Percentiles rank a stretch among this genome's conserved stretches.
Evolutionary conservation across 2,888 invertebrate genomes (phyloP).

Genomic region (Frankliniella intonsa): DNA sequence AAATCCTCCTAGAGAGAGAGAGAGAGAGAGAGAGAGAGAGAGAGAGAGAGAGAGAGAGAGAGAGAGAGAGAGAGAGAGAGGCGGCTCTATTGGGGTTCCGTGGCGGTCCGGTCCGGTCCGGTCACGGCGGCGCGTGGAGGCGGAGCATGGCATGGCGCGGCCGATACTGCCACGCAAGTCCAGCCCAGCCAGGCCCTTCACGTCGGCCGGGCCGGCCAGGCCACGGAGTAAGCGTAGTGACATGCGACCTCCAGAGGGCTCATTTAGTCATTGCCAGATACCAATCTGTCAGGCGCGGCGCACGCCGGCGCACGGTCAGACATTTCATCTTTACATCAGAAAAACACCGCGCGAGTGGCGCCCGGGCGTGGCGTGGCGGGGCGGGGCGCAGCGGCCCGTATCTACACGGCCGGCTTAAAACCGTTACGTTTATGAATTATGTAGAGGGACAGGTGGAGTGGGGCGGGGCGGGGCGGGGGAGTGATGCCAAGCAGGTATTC

Average conservation of each 20-base stretch:
- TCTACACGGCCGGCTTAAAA: conserved; percentile 2
- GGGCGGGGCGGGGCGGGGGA: neutral
- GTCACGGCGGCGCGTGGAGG: no score
- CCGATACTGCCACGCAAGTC: neutral
- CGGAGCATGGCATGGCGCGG: no score
- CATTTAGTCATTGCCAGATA: conserved; percentile 24
- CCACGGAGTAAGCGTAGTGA: neutral
- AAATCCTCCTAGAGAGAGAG: no score
- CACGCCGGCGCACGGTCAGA: neutral
- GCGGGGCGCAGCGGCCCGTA: neutral
- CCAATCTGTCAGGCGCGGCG: conserved; percentile 13
- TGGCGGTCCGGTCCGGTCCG: no score
- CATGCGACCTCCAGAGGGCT: neutral
- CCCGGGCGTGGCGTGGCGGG: neutral
- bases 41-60: no score
- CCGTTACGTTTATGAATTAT: conserved; percentile 21
- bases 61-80: no score
- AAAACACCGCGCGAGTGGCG: neutral
- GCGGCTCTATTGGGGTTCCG: no score
- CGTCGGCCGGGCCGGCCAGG: neutral
- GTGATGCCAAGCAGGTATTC: neutral
- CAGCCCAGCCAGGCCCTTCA: no score
- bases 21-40: no score
- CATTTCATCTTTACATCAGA: conserved; percentile 21
- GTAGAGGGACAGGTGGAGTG: neutral